Base-by-base conservation (phyloP, 1,140 invertebrate species). In the Rhagoletis pomonella region DNA sequence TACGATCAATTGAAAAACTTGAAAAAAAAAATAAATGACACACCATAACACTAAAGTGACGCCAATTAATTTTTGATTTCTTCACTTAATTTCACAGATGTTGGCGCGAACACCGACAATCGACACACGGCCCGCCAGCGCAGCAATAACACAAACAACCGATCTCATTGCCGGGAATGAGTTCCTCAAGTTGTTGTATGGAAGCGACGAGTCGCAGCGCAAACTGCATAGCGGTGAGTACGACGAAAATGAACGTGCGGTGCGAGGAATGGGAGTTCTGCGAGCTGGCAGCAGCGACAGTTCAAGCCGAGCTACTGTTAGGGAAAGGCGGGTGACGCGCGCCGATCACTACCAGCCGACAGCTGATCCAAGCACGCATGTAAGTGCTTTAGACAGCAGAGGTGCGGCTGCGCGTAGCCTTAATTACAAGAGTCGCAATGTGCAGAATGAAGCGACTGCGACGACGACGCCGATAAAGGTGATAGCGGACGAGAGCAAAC, bases 141-240 rank as follows among this genome's bases (percentile, higher is more conserved):
- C 73, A 62, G 10, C 47, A n/a, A n/a, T n/a, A n/a, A n/a, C n/a
- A 86, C 14, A 73, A 10, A 47, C 59, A 58, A 67, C 69, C 62
- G 92, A 93, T 88, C 90, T 93, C 87, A 93, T 93, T 86, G 90
- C 90, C 50, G 92, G 92, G 84, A 93, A 91, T 89, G 92, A 93
- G 89, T 93, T 93, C 87, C 90, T 93, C 12, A 93, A 93, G 88
- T 88, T 93, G 62, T 91, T 93, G 19, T 89, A 93, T 84, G 90
- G 91, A 29, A 90, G 90, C 55, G 90, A 92, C 58, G 90, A 91
- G 59, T 89, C 91, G 87, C 91, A 92, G 39, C 89, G 91, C 19
- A 91, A 88, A 42, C 85, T 92, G 50, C 90, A 90, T 86, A 92
- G 90, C 86, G 88, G 88, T 1, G 91, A 87, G 4, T 55, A 86